A percentile compares a stretch with the other conserved stretches of the same genome.
Evolutionary conservation across 2,888 invertebrate species (phyloP).

Genomic region (Lobophora halterata): DNA sequence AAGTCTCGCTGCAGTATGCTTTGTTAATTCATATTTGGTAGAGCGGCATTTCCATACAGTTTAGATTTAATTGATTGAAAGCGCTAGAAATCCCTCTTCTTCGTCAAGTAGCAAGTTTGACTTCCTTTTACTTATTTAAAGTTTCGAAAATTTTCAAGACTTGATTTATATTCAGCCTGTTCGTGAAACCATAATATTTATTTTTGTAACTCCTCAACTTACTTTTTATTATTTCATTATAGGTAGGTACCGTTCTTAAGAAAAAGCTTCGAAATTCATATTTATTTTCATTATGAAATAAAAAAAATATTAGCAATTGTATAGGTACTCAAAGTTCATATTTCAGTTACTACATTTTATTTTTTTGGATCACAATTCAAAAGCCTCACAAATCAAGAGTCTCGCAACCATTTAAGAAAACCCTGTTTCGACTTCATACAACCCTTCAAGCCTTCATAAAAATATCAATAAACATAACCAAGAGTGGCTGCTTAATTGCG

Average conservation of each 20-base stretch:
- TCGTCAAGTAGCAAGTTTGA: slow-evolving; percentile 73
- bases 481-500: slow-evolving; percentile 29
- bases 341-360: too few species aligned
- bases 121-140: slow-evolving; percentile 59
- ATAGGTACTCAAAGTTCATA: too few species aligned
- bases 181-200: too few species aligned
- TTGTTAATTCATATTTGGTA: slow-evolving; percentile 58
- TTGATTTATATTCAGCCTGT: background rate
- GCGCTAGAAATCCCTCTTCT: slow-evolving; percentile 62
- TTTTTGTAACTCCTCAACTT: too few species aligned
- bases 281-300: too few species aligned
- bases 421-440: slow-evolving; percentile 4
- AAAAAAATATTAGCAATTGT: too few species aligned
- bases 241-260: too few species aligned
- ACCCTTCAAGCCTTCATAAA: slow-evolving; percentile 32
- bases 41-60: slow-evolving; percentile 61
- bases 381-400: too few species aligned
- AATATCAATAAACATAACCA: slow-evolving; percentile 46
- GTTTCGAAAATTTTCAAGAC: too few species aligned
- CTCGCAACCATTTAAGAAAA: slow-evolving; percentile 5
- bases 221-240: too few species aligned
- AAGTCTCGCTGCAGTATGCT: slow-evolving; percentile 64
- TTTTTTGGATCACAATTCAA: too few species aligned
- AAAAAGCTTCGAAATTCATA: too few species aligned
- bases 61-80: slow-evolving; percentile 36